Evolutionary conservation across 2,113 vertebrate genomes (phyloP).

Genomic region (Corydoras maculifer): DNA sequence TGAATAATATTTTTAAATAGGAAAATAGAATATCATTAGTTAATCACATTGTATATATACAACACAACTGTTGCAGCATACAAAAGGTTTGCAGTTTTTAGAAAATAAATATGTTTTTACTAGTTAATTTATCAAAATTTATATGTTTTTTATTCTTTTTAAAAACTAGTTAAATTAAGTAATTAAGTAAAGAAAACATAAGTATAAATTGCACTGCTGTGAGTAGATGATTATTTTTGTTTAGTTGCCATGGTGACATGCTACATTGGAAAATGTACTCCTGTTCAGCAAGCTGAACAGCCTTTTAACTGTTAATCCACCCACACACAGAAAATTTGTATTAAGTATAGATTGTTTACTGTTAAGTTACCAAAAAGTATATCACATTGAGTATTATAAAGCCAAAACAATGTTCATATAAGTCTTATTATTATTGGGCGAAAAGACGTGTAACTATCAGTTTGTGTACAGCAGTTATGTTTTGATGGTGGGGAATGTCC

Average conservation of each 20-base stretch:
- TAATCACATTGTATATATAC: no score
- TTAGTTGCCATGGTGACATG: conserved; percentile 58
- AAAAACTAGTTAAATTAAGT: no score
- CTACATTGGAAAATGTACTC: conserved; percentile 55
- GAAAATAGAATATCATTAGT: background rate
- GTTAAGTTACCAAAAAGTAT: no score
- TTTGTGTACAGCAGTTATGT: background rate
- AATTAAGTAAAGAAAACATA: no score
- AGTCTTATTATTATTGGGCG: background rate
- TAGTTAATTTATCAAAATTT: no score
- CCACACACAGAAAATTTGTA: conserved; percentile 32
- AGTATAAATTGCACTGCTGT: no score
- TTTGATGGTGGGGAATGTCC: background rate
- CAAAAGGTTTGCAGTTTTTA: no score
- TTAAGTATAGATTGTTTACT: no score
- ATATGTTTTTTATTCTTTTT: no score
- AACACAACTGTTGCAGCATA: background rate
- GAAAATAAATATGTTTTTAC: no score
- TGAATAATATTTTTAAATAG: background rate
- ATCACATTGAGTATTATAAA: no score
- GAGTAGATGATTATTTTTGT: conserved; percentile 58
- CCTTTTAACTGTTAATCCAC: conserved; percentile 55
- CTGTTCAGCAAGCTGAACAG: conserved; percentile 59
- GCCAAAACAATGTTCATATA: no score
- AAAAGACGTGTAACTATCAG: background rate